Base-by-base conservation (phyloP, 2,797 vertebrate species). In the Agapornis canus region DNA sequence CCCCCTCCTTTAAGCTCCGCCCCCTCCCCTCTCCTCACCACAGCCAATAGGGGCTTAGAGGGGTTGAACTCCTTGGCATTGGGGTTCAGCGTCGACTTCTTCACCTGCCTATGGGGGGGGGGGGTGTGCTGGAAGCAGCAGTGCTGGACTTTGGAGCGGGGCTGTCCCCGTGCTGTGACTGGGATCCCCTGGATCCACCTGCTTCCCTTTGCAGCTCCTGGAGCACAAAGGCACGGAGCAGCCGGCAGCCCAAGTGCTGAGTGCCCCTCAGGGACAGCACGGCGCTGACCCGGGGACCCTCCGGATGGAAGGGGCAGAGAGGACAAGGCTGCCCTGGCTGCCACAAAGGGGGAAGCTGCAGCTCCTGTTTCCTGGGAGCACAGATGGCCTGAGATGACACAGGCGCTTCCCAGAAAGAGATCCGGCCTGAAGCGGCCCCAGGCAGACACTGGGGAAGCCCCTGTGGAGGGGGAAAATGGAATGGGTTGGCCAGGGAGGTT, bases 161-260 rank as follows among this genome's bases (percentile, higher is more conserved):
- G 35, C 7, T 63, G 10, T 51, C 66, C 21, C 61, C 47, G 52
- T n/a, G 3, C 4, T 5, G 4, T 66, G 80, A 59, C 80, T 86
- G 76, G 23, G 59, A 82, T 94, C 68, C 56, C 63, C 54, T n/a
- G 0, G 39, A 82, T 63, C 91, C 92, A 82, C 94, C 82, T 86
- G 90, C 70, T 94, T 64, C 43, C 52, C 27, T 76, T 80, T 72
- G 77, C 79, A 57, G 86, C 48, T 75, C 85, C 48, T 1, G 1
- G 66, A 43, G 83, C 86, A 96, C 85, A 94, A 92, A 92, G 66
- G 73, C 32, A 40, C 29, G 8, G 85, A 88, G 52, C 91, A 95
- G 92, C 87, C 86, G 87, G 91, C 84, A 77, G 37, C 90, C 60
- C 13, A 0, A 91, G 27, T 56, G 82, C 86, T 80, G 48, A 13